These are phyloP conservation scores for Todus mexicanus DNA, from an alignment of 2,797 vertebrate species.

Conservation along the genomic window DNA sequence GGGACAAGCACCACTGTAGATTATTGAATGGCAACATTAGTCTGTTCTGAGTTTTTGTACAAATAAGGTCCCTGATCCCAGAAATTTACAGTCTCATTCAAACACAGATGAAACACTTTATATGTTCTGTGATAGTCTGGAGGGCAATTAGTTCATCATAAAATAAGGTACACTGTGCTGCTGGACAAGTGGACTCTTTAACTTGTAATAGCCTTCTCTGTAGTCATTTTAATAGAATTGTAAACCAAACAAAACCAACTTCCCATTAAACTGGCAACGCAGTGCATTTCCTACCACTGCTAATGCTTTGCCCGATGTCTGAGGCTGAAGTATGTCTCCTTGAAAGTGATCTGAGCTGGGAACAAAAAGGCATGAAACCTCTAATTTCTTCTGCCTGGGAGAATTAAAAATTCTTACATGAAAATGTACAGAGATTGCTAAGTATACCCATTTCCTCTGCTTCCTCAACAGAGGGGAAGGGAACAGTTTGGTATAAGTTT, in stretches of 20 bases:
- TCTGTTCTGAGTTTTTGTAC: neutral
- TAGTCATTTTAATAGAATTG: neutral
- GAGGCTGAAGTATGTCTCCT: neutral
- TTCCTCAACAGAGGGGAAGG: neutral
- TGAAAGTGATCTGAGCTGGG: neutral
- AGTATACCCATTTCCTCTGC: neutral
- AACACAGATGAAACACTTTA: neutral
- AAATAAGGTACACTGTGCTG: neutral
- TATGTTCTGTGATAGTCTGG: neutral
- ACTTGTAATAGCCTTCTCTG: neutral
- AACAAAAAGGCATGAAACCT: neutral
- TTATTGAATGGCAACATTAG: neutral
- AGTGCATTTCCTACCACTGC: neutral
- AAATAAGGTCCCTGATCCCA: neutral
- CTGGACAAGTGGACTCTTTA: neutral
- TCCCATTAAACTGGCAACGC: neutral
- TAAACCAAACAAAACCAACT: neutral
- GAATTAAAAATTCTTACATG: neutral
- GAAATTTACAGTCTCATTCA: neutral
- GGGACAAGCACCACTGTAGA: neutral
- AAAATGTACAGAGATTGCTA: neutral
- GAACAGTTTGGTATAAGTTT: neutral
- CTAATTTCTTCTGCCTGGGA: neutral
- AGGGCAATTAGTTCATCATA: neutral
- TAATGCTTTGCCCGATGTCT: neutral